These are phyloP conservation scores for Campoletis sonorensis DNA, from an alignment of 1,140 invertebrate genomes.

Conservation along the genomic window DNA sequence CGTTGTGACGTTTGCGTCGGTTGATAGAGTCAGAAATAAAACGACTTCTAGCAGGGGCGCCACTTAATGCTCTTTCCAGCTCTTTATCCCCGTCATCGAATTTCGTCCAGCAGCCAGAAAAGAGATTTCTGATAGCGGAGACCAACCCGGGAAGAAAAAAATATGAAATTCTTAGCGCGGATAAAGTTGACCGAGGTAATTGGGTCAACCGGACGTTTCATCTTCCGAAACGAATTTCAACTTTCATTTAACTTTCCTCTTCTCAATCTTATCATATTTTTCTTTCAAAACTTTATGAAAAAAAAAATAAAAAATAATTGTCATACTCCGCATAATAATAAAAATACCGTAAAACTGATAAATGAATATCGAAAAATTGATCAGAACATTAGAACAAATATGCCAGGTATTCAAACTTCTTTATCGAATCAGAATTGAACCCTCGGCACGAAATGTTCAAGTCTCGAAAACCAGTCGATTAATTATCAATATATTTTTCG, in stretches of 20 bases:
- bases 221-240: neutral
- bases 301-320: neutral
- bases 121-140: neutral
- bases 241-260: neutral
- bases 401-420: too few species aligned
- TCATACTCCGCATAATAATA: too few species aligned
- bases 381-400: too few species aligned
- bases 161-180: neutral
- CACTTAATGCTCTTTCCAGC: neutral
- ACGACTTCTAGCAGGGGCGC: neutral
- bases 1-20: neutral
- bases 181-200: neutral
- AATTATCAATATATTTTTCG: too few species aligned
- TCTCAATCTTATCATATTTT: neutral
- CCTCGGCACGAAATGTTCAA: too few species aligned
- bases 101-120: neutral
- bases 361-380: too few species aligned
- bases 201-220: neutral
- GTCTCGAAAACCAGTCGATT: too few species aligned
- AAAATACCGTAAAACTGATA: too few species aligned
- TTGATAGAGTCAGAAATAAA: neutral
- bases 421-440: too few species aligned
- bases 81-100: constrained; percentile 2
- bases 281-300: neutral
- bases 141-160: neutral